Conservation (phyloP, 92 coral and sea anemone species). For the Bergia puertoricense region DNA sequence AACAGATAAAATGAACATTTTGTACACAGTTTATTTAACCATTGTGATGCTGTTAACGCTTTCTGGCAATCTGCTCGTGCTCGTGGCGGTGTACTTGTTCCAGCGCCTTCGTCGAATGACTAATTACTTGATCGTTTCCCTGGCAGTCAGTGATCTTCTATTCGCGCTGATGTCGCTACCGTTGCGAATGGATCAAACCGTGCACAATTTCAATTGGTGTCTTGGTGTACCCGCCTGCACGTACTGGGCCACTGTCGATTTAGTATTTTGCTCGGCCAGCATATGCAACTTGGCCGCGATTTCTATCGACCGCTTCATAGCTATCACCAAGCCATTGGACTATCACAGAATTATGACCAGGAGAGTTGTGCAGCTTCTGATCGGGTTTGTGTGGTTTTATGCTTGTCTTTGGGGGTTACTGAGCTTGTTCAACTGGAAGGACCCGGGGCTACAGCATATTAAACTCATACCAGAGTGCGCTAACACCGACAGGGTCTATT, state of each 20-base stretch:
- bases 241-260: slow-evolving; percentile 75
- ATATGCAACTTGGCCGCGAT: slow-evolving; percentile 89
- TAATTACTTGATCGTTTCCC: slow-evolving; percentile 85
- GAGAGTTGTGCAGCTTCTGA: slow-evolving; percentile 59
- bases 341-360: slow-evolving; percentile 78
- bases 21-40: slow-evolving; percentile 69
- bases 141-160: slow-evolving; percentile 89
- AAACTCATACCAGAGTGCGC: slow-evolving; percentile 51
- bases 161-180: slow-evolving; percentile 76
- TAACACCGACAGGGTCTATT: slow-evolving; percentile 71
- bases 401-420: slow-evolving; percentile 85
- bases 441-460: slow-evolving; percentile 37
- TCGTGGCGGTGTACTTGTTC: slow-evolving; percentile 77
- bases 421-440: slow-evolving; percentile 72
- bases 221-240: slow-evolving; percentile 72
- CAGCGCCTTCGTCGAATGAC: slow-evolving; percentile 81
- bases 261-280: slow-evolving; percentile 75
- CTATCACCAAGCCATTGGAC: slow-evolving; percentile 86
- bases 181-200: slow-evolving; percentile 75
- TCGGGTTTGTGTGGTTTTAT: slow-evolving; percentile 86
- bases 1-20: slow-evolving; percentile 51
- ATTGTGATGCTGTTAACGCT: slow-evolving; percentile 77
- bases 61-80: slow-evolving; percentile 84
- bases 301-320: slow-evolving; percentile 94
- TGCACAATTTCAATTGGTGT: slow-evolving; percentile 91